phyloP scores from a whole-genome alignment of 2,797 vertebrate species.

The Malurus leucopterus region DNA sequence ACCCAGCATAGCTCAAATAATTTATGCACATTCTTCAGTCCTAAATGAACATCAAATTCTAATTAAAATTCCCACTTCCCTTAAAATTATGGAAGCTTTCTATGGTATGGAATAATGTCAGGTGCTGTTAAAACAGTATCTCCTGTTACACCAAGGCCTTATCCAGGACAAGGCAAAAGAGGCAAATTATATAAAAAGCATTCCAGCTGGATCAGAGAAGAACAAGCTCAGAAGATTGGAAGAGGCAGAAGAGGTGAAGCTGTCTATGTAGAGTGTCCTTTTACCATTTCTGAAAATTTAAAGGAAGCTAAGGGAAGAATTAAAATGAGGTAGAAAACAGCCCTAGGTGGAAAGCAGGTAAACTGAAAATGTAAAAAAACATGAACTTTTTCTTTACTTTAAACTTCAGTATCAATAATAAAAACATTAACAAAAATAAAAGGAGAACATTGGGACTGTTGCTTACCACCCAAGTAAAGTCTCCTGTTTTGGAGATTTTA shows the following conservation, averaged over 20 bases:
- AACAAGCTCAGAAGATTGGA: neutral
- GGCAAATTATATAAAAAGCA: neutral
- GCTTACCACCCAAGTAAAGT: neutral
- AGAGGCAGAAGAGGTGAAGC: neutral
- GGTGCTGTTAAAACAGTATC: neutral
- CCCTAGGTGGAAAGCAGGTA: neutral
- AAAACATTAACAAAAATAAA: neutral
- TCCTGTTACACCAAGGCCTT: neutral
- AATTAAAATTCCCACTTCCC: neutral
- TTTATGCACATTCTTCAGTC: neutral
- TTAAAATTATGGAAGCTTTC: neutral
- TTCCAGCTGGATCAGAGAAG: neutral
- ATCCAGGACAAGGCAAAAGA: neutral
- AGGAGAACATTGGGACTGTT: neutral
- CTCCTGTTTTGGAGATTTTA: neutral
- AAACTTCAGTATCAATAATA: neutral
- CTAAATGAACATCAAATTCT: neutral
- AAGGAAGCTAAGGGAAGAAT: neutral
- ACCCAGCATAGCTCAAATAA: neutral
- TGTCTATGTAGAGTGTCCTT: neutral
- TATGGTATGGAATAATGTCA: neutral
- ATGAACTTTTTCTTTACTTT: neutral
- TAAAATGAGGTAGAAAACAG: neutral
- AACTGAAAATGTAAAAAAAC: neutral
- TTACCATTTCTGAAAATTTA: neutral